Conservation (phyloP, 2,888 invertebrate species). For the Apotomis betuletana region DNA sequence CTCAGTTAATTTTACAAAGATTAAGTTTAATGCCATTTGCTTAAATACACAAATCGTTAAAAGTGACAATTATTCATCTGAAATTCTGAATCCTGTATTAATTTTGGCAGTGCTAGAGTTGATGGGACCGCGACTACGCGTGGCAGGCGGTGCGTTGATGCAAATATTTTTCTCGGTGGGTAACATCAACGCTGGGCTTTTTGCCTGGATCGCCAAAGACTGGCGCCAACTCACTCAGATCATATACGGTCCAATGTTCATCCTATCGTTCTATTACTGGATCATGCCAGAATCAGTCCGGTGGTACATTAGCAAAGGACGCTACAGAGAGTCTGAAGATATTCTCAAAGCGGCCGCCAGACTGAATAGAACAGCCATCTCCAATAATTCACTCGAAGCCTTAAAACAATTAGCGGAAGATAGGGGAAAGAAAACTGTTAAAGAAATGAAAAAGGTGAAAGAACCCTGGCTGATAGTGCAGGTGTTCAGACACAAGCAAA, state of each 20-base stretch:
- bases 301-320: conserved; percentile 89
- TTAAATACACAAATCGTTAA: too few species aligned
- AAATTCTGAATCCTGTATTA: too few species aligned
- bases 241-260: conserved; percentile 86
- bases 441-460: too few species aligned
- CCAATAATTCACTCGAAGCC: conserved; percentile 58
- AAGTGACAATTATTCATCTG: too few species aligned
- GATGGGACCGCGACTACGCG: conserved; percentile 87
- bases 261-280: conserved; percentile 86
- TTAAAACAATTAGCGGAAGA: conserved; percentile 40
- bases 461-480: conserved; percentile 26
- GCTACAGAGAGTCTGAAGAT: conserved; percentile 85
- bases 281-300: conserved; percentile 87
- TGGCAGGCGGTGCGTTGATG: conserved; percentile 86
- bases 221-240: conserved; percentile 87
- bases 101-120: conserved; percentile 86
- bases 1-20: too few species aligned
- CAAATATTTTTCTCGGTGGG: conserved; percentile 88
- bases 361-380: conserved; percentile 78
- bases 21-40: too few species aligned
- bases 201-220: conserved; percentile 86
- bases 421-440: too few species aligned
- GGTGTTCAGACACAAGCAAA: conserved; percentile 60
- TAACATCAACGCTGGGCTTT: conserved; percentile 85
- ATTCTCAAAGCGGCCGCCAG: conserved; percentile 85